Conservation (phyloP, 2,797 vertebrate species). For the Pangasius djambal region DNA sequence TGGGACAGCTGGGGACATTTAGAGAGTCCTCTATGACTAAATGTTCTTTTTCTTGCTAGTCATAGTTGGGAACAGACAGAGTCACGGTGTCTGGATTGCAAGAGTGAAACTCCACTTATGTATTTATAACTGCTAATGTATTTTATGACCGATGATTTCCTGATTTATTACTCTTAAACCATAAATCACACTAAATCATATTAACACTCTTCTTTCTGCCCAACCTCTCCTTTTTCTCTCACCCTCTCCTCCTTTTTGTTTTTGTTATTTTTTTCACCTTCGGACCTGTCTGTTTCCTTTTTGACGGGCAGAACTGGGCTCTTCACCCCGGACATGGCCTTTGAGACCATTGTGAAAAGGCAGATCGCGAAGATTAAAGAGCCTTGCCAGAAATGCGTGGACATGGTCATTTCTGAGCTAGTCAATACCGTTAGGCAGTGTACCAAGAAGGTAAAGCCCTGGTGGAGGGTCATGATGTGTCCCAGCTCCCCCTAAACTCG, state of each 20-base stretch:
- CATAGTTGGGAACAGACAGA: constrained; percentile 19
- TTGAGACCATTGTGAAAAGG: constrained; percentile 99
- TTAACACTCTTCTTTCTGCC: constrained; percentile 75
- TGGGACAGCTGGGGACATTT: constrained; percentile 24
- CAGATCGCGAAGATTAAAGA: constrained; percentile 99
- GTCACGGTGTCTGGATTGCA: neutral
- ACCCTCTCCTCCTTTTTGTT: constrained; percentile 53
- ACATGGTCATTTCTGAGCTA: constrained; percentile 99
- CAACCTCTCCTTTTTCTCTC: constrained; percentile 58
- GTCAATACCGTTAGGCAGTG: constrained; percentile 99
- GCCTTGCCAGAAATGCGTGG: constrained; percentile 99
- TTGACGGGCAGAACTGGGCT: constrained; percentile 95
- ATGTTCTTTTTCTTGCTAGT: neutral
- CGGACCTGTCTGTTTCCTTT: constrained; percentile 51
- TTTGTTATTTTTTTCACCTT: constrained; percentile 62
- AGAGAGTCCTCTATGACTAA: neutral
- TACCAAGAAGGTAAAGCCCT: constrained; percentile 96
- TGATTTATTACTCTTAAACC: neutral
- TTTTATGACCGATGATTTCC: neutral
- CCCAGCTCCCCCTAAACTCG: constrained; percentile 41
- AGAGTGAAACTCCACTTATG: neutral
- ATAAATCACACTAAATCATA: neutral
- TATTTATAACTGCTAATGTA: neutral
- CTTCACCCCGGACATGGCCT: constrained; percentile 99
- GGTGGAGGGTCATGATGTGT: constrained; percentile 45